Evolutionary conservation across 1,140 invertebrate genomes (phyloP).

Genomic region (Nephotettix cincticeps): DNA sequence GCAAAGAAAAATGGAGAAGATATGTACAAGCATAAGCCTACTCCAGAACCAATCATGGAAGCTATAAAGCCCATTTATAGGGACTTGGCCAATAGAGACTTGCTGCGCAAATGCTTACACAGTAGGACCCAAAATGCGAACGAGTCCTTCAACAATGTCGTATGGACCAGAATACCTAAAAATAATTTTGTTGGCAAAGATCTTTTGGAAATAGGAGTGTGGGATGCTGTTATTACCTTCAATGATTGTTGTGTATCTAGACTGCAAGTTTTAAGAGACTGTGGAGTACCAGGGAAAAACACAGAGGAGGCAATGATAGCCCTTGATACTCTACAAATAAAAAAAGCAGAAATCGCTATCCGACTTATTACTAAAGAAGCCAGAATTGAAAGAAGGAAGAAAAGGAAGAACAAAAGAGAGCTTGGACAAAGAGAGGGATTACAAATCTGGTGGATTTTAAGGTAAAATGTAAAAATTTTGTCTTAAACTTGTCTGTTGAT

Average conservation of each 20-base stretch:
- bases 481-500: too few species aligned
- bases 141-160: constrained; percentile 24
- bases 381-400: background rate
- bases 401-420: background rate
- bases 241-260: background rate
- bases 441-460: background rate
- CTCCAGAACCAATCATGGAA: background rate
- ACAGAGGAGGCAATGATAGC: background rate
- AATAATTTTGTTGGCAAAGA: background rate
- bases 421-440: background rate
- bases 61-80: background rate
- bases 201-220: background rate
- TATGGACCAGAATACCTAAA: background rate
- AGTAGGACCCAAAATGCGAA: constrained; percentile 3
- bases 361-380: background rate
- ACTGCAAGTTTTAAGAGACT: background rate
- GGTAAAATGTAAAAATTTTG: background rate
- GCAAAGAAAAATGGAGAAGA: background rate
- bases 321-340: background rate
- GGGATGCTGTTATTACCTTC: background rate
- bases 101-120: background rate
- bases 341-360: background rate
- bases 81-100: background rate
- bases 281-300: background rate
- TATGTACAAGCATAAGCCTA: background rate